Evolutionary conservation across 2,888 invertebrate species (phyloP).

Genomic region (Chromoteleia sp.): DNA sequence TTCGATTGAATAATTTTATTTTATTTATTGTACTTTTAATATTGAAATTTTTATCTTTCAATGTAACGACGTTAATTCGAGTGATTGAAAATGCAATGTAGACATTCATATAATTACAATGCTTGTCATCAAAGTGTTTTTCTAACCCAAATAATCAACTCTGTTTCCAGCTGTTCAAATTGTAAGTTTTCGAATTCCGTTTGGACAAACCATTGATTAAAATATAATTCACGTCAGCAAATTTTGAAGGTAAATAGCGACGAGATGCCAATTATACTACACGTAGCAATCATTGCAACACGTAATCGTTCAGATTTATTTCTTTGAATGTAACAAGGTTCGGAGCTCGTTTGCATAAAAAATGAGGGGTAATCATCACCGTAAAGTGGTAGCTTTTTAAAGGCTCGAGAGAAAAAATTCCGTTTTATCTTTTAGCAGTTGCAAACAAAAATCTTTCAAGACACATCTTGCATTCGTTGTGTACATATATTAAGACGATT

Average conservation of each 20-base stretch:
- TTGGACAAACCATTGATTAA: constrained; percentile 41
- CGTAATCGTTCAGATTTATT: constrained; percentile 52
- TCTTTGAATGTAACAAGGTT: constrained; percentile 50
- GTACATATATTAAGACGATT: constrained; percentile 17
- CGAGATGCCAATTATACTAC: constrained; percentile 38
- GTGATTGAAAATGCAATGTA: background rate
- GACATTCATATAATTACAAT: constrained; percentile 4
- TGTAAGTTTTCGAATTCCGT: constrained; percentile 5
- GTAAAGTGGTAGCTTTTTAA: constrained; percentile 20
- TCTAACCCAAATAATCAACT: constrained; percentile 9
- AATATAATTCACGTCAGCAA: constrained; percentile 53
- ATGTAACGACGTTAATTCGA: too few relatives aligned
- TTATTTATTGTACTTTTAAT: too few relatives aligned
- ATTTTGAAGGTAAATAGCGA: constrained; percentile 44
- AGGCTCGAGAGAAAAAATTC: constrained; percentile 4
- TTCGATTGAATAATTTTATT: too few relatives aligned
- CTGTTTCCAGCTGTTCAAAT: constrained; percentile 13
- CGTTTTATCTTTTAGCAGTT: too few relatives aligned
- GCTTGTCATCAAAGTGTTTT: background rate
- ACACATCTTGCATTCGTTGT: constrained; percentile 12
- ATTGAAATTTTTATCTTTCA: too few relatives aligned
- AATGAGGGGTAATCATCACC: constrained; percentile 55
- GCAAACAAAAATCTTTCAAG: background rate
- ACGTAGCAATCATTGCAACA: constrained; percentile 42
- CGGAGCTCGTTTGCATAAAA: constrained; percentile 60